Evolutionary conservation across 2,888 invertebrate genomes (phyloP).

Genomic region (Acleris laterana): DNA sequence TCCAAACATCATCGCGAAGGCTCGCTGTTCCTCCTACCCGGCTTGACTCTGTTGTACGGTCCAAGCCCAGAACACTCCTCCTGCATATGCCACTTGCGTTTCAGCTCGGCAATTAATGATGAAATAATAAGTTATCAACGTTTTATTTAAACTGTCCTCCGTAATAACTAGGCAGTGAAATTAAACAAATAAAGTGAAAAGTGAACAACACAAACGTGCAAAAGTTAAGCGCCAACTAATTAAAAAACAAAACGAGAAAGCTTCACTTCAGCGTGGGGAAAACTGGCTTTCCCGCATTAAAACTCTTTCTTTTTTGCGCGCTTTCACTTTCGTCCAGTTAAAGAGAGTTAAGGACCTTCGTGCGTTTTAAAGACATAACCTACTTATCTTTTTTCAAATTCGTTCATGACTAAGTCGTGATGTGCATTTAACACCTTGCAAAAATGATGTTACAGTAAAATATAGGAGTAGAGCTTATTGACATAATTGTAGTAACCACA

Average conservation of each 20-base stretch:
- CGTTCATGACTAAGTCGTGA: conserved; percentile 35
- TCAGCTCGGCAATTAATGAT: conserved; percentile 21
- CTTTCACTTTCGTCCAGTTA: conserved; percentile 74
- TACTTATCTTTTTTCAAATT: conserved; percentile 49
- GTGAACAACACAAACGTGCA: conserved; percentile 62
- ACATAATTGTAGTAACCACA: background rate
- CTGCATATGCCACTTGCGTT: background rate
- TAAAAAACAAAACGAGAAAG: conserved; percentile 74
- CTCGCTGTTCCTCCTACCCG: conserved; percentile 36
- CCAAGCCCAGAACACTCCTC: conserved; percentile 35
- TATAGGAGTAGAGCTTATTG: background rate
- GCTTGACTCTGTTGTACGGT: conserved; percentile 43
- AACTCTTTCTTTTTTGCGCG: conserved; percentile 68
- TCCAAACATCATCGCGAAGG: conserved; percentile 28
- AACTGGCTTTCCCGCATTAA: conserved; percentile 71
- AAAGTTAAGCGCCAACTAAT: conserved; percentile 77
- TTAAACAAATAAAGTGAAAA: conserved; percentile 57
- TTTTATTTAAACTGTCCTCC: conserved; percentile 48
- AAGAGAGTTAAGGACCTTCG: conserved; percentile 73
- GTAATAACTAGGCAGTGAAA: conserved; percentile 48
- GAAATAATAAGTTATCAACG: conserved; percentile 43
- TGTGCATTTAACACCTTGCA: conserved; percentile 16
- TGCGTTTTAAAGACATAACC: conserved; percentile 54
- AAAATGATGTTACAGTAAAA: background rate
- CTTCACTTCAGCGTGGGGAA: conserved; percentile 61